Evolutionary conservation across 2,113 vertebrate genomes (phyloP).

Genomic region (Ceratotherium simum): DNA sequence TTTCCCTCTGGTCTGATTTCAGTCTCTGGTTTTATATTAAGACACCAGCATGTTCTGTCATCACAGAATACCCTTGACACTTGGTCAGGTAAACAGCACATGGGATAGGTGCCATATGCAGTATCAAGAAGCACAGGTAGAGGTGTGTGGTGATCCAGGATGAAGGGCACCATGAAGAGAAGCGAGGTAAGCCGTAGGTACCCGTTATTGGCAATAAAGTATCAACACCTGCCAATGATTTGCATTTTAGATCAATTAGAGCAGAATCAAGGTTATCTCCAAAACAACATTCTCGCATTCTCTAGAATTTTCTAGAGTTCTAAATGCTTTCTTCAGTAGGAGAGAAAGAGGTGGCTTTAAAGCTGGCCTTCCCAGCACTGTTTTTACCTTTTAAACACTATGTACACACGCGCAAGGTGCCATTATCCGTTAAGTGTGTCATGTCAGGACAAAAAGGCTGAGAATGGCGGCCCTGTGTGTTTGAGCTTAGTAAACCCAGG

Average conservation of each 20-base stretch:
- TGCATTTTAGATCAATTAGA: background rate
- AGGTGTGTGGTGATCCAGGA: too few species aligned
- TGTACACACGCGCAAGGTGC: fast-evolving
- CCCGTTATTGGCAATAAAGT: background rate
- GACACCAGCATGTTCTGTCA: background rate
- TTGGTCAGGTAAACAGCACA: background rate
- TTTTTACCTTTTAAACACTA: background rate
- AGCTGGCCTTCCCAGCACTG: background rate
- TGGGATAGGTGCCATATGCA: background rate
- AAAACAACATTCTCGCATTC: background rate
- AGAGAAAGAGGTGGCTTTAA: background rate
- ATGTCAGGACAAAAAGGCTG: background rate
- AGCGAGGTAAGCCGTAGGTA: background rate
- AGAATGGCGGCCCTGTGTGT: background rate
- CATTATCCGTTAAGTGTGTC: background rate
- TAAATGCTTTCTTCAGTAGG: background rate
- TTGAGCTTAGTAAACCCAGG: background rate
- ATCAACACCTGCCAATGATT: background rate
- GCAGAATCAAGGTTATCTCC: background rate
- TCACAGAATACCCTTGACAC: background rate
- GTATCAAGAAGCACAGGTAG: background rate
- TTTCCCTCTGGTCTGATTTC: background rate
- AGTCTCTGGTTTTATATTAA: background rate
- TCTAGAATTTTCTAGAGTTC: background rate
- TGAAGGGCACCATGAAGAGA: background rate